phyloP scores from a whole-genome alignment of 2,113 vertebrate species.

The Xiphophorus hellerii region DNA sequence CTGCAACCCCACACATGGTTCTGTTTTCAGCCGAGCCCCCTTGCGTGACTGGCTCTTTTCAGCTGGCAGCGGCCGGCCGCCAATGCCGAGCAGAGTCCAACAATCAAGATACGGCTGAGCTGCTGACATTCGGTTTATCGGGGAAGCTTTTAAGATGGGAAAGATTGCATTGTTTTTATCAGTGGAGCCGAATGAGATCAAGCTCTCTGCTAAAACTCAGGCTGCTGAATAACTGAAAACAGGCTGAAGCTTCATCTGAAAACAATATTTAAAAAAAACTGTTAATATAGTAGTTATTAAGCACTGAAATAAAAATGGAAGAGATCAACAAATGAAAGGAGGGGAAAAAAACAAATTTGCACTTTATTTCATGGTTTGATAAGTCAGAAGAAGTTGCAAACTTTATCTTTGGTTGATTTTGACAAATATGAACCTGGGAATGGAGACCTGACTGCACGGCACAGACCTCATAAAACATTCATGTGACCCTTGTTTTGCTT shows the following conservation, averaged over 20 bases:
- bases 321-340: background rate
- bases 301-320: background rate
- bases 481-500: constrained; percentile 46
- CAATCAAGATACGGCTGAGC: constrained; percentile 62
- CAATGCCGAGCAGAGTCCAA: constrained; percentile 52
- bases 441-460: constrained; percentile 40
- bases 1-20: constrained; percentile 75
- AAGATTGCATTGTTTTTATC: constrained; percentile 65
- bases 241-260: constrained; percentile 10
- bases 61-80: constrained; percentile 60
- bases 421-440: constrained; percentile 13
- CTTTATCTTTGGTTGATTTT: constrained; percentile 4
- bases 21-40: constrained; percentile 74
- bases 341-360: background rate
- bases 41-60: constrained; percentile 66
- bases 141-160: constrained; percentile 64
- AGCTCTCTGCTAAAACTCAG: constrained; percentile 19
- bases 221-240: background rate
- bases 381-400: background rate
- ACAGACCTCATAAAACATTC: constrained; percentile 49
- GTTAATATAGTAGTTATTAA: background rate
- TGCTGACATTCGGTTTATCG: constrained; percentile 70
- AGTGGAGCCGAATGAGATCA: constrained; percentile 45
- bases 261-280: background rate
- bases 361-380: background rate